Conservation (phyloP, 2,113 vertebrate genomes). For the Crypturellus undulatus region DNA sequence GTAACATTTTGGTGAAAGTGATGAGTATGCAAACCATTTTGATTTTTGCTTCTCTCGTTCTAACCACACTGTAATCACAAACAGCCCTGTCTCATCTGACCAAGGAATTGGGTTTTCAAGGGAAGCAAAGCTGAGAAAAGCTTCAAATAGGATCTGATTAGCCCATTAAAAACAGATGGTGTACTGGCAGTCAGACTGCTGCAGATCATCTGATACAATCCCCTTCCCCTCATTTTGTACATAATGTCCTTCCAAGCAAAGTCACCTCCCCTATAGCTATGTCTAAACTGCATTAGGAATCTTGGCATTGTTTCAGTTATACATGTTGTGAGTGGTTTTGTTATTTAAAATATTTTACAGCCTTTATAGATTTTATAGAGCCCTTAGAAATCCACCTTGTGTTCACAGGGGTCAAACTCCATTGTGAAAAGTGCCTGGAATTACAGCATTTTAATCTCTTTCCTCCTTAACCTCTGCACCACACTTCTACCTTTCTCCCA, state of each 20-base stretch:
- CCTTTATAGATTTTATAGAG: background rate
- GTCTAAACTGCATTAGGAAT: constrained; percentile 59
- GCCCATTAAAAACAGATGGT: constrained; percentile 55
- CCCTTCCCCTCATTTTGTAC: constrained; percentile 55
- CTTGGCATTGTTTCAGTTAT: constrained; percentile 40
- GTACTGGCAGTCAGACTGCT: constrained; percentile 43
- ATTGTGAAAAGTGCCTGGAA: background rate
- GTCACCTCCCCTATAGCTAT: constrained; percentile 33
- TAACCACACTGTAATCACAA: background rate
- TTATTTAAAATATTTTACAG: constrained; percentile 29
- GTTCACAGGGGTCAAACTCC: background rate
- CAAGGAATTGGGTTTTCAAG: constrained; percentile 26
- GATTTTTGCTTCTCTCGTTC: background rate
- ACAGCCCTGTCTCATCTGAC: constrained; percentile 17
- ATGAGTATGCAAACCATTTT: fast-evolving
- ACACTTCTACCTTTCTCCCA: background rate
- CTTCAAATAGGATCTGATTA: constrained; percentile 52
- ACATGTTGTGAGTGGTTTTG: constrained; percentile 31
- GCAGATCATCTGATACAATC: constrained; percentile 47
- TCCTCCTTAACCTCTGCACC: background rate
- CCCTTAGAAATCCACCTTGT: constrained; percentile 12
- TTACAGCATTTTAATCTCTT: background rate
- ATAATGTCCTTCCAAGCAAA: constrained; percentile 70
- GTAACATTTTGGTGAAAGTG: background rate
- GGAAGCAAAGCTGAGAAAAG: constrained; percentile 57